Evolutionary conservation across 2,888 invertebrate genomes (phyloP), one percentile per base, ranked within the genome.

Genomic region (Drosophila parthenogenetica): DNA sequence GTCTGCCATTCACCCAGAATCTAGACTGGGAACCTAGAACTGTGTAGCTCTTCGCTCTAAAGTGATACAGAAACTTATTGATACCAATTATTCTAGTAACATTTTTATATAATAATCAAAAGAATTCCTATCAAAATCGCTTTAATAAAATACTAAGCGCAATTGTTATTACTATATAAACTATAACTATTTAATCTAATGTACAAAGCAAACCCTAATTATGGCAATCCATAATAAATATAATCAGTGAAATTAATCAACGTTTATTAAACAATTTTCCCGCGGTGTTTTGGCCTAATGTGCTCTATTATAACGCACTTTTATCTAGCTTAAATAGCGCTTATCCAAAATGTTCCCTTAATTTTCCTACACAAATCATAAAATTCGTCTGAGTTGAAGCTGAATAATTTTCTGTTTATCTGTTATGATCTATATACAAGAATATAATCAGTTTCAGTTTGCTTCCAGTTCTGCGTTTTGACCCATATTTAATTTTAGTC

Each of bases 401-500:
- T 22, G 22, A 22, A 22, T 5, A 22, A 22, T 22, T 22, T 5
- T 22, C 22, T 22, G 19, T 19, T 19, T 55, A 55, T 55, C 35
- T 35, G 14, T 10, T 55, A 11, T 37, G 16, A 51, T 67, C 25
- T 22, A 59, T 51, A 5, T 42, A 4, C n/a, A 13, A 45, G 19
- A 43, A 43, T 43, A 35, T 25, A 11, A 50, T 43, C 42, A 35
- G 16, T 32, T 64, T 14, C 35, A 32, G 37, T 46, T 48, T 62
- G 32, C 22, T 35, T 50, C 19, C 14, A 25, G 29, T 14, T 25
- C 19, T 22, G 10, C 3, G n/a, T 37, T 43, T 59, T 78, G 79
- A 85, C 69, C 73, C 72, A 81, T 64, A 48, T 53, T 65, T 59
- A 53, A 49, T 49, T 43, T 63, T 8, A 83, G 81, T 83, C 81